phyloP scores from a whole-genome alignment of 2,888 invertebrate genomes.

The Eupithecia abbreviata region DNA sequence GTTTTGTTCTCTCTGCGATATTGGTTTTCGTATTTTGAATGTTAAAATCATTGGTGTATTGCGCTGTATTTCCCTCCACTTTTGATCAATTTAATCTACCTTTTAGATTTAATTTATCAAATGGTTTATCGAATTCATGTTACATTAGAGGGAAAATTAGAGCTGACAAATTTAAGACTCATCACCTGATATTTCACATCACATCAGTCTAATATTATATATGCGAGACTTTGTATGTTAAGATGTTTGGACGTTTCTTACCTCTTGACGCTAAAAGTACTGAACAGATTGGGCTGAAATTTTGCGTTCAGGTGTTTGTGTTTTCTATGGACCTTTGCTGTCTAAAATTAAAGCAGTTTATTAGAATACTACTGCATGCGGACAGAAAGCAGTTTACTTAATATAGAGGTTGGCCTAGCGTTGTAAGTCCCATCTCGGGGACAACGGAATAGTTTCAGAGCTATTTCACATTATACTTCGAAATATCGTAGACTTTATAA shows the following conservation, averaged over 20 bases:
- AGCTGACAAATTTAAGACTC: background rate
- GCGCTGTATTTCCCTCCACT: background rate
- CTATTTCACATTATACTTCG: background rate
- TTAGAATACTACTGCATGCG: too few species aligned
- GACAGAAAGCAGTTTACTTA: too few species aligned
- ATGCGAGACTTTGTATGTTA: too few species aligned
- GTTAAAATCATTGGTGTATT: background rate
- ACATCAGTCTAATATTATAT: too few species aligned
- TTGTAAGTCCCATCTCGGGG: background rate
- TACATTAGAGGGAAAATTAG: background rate
- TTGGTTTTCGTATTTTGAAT: conserved; percentile 2
- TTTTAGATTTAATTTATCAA: background rate
- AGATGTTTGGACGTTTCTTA: too few species aligned
- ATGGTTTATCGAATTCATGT: background rate
- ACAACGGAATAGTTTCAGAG: background rate
- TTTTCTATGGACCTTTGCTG: too few species aligned
- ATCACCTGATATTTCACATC: too few species aligned
- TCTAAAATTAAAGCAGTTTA: too few species aligned
- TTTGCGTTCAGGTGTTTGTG: too few species aligned
- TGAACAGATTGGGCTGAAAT: too few species aligned
- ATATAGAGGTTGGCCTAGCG: background rate
- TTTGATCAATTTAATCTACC: too few species aligned
- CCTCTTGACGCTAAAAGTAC: too few species aligned
- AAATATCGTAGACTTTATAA: background rate
- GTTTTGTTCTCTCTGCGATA: conserved; percentile 10